Conservation (phyloP, 2,888 invertebrate genomes). For the Diloba caeruleocephala region DNA sequence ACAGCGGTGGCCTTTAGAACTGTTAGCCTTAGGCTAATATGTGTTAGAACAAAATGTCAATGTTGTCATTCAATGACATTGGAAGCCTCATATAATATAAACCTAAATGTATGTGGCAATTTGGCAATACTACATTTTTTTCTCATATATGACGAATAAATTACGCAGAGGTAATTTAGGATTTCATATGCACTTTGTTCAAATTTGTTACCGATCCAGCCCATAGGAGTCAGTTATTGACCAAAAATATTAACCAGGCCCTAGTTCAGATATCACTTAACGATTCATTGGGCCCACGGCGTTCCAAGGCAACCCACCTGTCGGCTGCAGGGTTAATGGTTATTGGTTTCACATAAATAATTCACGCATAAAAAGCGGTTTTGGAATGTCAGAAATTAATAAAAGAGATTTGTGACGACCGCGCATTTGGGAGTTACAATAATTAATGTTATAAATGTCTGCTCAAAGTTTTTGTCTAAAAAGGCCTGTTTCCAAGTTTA, state of each 20-base stretch:
- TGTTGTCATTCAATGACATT: too few relatives aligned
- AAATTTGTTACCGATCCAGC: not conserved
- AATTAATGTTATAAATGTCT: conserved; percentile 25
- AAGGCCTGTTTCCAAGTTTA: not conserved
- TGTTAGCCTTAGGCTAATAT: not conserved
- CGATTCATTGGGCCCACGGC: conserved; percentile 30
- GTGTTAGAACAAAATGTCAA: not conserved
- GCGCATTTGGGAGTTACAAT: conserved; percentile 20
- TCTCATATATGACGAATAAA: too few relatives aligned
- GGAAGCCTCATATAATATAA: too few relatives aligned
- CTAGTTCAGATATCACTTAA: conserved; percentile 14
- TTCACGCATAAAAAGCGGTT: conserved; percentile 41
- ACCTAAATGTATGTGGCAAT: too few relatives aligned
- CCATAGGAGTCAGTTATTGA: conserved; percentile 2
- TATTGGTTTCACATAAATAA: conserved; percentile 46
- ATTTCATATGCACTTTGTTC: not conserved
- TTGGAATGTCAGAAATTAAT: conserved; percentile 45
- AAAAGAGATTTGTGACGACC: conserved; percentile 38
- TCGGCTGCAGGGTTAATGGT: conserved; percentile 41
- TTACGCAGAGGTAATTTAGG: too few relatives aligned
- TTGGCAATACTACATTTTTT: too few relatives aligned
- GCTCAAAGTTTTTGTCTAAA: not conserved
- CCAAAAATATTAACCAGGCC: conserved; percentile 10
- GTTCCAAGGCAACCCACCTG: conserved; percentile 40
- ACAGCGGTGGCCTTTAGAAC: too few relatives aligned